A percentile compares a stretch with the other conserved stretches of the same genome.
phyloP scores from a whole-genome alignment of 2,797 vertebrate genomes.

The Epinephelus coioides region DNA sequence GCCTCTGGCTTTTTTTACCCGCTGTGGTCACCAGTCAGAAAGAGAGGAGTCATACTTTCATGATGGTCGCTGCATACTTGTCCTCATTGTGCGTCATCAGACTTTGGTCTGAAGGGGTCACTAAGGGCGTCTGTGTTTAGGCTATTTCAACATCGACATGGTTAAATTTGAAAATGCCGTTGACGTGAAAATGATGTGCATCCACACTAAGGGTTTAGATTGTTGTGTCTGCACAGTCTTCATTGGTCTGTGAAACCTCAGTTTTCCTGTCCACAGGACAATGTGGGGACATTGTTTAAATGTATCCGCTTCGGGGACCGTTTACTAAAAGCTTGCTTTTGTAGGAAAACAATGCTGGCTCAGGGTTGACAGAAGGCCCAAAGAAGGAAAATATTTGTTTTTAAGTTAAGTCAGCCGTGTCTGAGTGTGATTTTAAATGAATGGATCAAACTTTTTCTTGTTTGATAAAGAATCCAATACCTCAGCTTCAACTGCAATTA shows the following conservation, averaged over 20 bases:
- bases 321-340: slow-evolving; percentile 1
- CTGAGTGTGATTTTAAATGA: neutral
- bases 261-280: neutral
- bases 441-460: neutral
- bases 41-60: slow-evolving; percentile 26
- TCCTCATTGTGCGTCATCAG: slow-evolving; percentile 7
- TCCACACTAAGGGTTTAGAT: neutral
- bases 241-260: slow-evolving; percentile 5
- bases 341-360: neutral
- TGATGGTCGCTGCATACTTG: neutral
- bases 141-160: neutral
- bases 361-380: neutral
- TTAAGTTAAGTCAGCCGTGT: neutral
- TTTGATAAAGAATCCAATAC: neutral
- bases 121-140: neutral
- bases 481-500: neutral
- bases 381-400: neutral
- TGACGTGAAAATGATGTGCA: neutral
- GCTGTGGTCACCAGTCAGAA: slow-evolving; percentile 10
- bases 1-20: slow-evolving; percentile 13
- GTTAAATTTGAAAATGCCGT: neutral
- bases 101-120: neutral
- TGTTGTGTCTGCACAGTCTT: slow-evolving; percentile 16
- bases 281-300: neutral
- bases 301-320: neutral